Evolutionary conservation across 1,140 invertebrate species (phyloP), one percentile per base, ranked within the genome.

Genomic region (Mercenaria mercenaria): DNA sequence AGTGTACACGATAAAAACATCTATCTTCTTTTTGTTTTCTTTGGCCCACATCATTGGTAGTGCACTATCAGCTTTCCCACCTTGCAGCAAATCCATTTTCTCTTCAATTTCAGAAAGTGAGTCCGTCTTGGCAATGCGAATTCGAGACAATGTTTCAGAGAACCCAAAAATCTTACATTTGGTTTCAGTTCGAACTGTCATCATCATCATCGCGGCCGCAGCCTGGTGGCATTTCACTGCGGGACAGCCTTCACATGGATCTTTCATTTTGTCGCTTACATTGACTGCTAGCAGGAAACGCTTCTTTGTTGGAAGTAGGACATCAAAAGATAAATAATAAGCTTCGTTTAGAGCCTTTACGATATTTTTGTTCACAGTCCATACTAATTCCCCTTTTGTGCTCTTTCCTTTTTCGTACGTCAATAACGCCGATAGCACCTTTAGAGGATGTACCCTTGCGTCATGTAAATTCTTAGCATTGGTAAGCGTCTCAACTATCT

Each of bases 41-140:
- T 92, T 90, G 1, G 97, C 97, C 96, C 97, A 97, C 1, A 96
- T 91, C 88, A 97, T 96, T 8, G 97, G 97, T 64, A 96, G 96
- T 29, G 96, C 94, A 81, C 96, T 95, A 90, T 96, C 95, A 3
- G 96, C 96, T 23, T 90, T 92, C 13, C 96, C 96, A 80, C 96
- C 95, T 4, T 59, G 56, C 0, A 96, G 64, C 18, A 10, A 8
- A 37, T 91, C 34, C 18, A 93, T 93, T 47, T 91, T 92, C 11
- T 92, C 41, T 3, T 93, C 72, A 15, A 96, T 93, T n/a, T 91
- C 74, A 13, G 90, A 82, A n/a, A 96, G 76, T 0, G 72, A 86
- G 85, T 94, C 89, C 4, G 72, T 64, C 59, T 80, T 61, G 72
- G 26, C 89, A 15, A 93, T 91, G 10, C 91, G 47, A 32, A 95